A percentile compares a stretch with the other conserved stretches of the same genome.
Conservation (phyloP, 2,888 invertebrate species). For the Caenorhabditis uteleia region DNA sequence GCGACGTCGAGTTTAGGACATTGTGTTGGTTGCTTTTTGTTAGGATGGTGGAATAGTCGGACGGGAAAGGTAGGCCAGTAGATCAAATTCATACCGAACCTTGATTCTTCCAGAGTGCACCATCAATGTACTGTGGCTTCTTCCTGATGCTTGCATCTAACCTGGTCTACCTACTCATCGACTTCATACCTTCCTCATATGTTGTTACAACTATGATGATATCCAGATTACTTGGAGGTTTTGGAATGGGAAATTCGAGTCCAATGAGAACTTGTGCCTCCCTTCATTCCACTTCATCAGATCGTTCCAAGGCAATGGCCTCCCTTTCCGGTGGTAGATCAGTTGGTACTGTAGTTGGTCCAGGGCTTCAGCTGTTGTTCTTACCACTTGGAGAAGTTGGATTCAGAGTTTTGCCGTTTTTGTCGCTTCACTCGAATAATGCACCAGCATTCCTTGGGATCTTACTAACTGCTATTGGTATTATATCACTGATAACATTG, state of each 20-base stretch:
- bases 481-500: slow-evolving; percentile 7
- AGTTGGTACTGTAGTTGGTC: slow-evolving; percentile 27
- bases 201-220: slow-evolving; percentile 27
- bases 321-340: slow-evolving; percentile 33
- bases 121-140: slow-evolving; percentile 31
- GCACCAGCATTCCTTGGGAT: slow-evolving; percentile 29
- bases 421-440: slow-evolving; percentile 23
- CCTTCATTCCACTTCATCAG: slow-evolving; percentile 17
- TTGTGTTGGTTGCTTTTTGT: slow-evolving; percentile 31
- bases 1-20: slow-evolving; percentile 33
- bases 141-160: slow-evolving; percentile 34
- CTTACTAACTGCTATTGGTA: slow-evolving; percentile 19
- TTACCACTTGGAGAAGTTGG: slow-evolving; percentile 24
- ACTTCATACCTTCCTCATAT: slow-evolving; percentile 12
- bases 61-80: slow-evolving; percentile 5
- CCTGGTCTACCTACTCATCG: slow-evolving; percentile 26
- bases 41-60: slow-evolving; percentile 33
- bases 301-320: slow-evolving; percentile 31
- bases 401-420: slow-evolving; percentile 12
- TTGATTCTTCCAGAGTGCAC: slow-evolving; percentile 12
- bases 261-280: slow-evolving; percentile 32
- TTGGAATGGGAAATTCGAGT: slow-evolving; percentile 34
- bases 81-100: not conserved
- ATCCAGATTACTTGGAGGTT: slow-evolving; percentile 25
- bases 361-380: slow-evolving; percentile 27